phyloP scores from a whole-genome alignment of 2,888 invertebrate genomes.

The Aradus depressus region DNA sequence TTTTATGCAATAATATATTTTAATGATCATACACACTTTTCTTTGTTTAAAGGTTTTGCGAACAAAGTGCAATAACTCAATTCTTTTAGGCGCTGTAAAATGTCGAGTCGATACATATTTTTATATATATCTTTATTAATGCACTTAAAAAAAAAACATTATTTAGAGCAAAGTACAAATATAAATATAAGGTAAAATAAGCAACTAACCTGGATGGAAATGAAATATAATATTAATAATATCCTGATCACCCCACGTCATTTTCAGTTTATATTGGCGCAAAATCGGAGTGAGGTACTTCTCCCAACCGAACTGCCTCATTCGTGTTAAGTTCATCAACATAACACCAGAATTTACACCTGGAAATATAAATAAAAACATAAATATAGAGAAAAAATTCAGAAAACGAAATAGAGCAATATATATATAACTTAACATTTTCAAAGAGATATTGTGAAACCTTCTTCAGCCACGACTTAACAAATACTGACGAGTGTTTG shows the following conservation, averaged over 20 bases:
- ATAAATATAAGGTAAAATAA: slow-evolving; percentile 5
- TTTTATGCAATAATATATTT: no score
- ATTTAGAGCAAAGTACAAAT: slow-evolving; percentile 2
- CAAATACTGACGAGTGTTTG: no score
- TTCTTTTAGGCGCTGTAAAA: no score
- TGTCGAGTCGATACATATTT: no score
- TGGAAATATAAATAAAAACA: slow-evolving; percentile 35
- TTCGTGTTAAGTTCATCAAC: slow-evolving; percentile 90
- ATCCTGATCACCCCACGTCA: slow-evolving; percentile 98
- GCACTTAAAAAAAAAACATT: no score
- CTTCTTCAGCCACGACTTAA: no score
- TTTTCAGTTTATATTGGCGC: slow-evolving; percentile 68
- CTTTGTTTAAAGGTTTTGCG: no score
- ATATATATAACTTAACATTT: neutral
- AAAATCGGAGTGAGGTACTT: slow-evolving; percentile 73
- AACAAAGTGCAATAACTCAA: no score
- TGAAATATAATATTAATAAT: slow-evolving; percentile 84
- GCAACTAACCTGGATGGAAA: slow-evolving; percentile 54
- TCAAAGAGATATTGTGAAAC: no score
- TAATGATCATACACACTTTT: no score
- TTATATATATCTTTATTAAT: no score
- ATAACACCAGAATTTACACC: slow-evolving; percentile 95
- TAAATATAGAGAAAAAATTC: no score
- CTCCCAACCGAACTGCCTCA: slow-evolving; percentile 77
- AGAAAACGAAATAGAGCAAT: neutral